These are phyloP conservation scores for Meghimatium bilineatum DNA, from an alignment of 2,888 invertebrate genomes.

Conservation along the genomic window DNA sequence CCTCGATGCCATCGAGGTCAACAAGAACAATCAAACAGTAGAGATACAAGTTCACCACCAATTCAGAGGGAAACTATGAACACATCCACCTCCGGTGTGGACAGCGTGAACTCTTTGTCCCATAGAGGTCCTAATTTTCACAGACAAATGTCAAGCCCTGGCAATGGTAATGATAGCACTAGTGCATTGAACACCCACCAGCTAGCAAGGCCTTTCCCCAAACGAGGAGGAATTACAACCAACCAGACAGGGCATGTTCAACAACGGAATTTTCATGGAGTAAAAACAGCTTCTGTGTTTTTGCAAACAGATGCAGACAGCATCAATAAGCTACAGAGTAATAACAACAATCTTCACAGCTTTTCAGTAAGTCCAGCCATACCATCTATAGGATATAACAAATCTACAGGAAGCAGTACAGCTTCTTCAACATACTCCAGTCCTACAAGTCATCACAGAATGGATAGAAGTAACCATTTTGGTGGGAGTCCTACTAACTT, in stretches of 20 bases:
- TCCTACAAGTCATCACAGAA: constrained; percentile 13
- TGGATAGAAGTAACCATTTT: constrained; percentile 4
- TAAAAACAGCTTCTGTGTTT: background rate
- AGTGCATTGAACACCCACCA: background rate
- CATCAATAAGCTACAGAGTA: background rate
- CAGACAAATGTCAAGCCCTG: constrained; percentile 36
- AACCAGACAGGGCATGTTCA: constrained; percentile 43
- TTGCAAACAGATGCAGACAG: background rate
- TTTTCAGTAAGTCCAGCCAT: constrained; percentile 12
- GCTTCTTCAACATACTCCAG: constrained; percentile 14
- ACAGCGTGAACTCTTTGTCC: background rate
- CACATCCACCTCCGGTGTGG: background rate
- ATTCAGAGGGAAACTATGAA: constrained; percentile 25
- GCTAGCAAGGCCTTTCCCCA: constrained; percentile 17
- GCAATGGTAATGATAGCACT: background rate
- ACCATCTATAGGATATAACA: constrained; percentile 2
- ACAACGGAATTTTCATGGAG: constrained; percentile 10
- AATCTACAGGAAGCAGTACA: constrained; percentile 6
- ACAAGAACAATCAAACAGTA: constrained; percentile 26
- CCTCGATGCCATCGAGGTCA: constrained; percentile 39
- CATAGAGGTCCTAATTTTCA: constrained; percentile 13
- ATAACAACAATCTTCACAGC: background rate
- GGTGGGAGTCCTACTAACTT: background rate
- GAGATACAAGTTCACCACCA: constrained; percentile 25
- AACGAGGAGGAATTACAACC: constrained; percentile 35